A percentile compares a stretch with the other conserved stretches of the same genome.
Evolutionary conservation across 2,113 vertebrate genomes (phyloP).

Genomic region (Dolichotis patagonum): DNA sequence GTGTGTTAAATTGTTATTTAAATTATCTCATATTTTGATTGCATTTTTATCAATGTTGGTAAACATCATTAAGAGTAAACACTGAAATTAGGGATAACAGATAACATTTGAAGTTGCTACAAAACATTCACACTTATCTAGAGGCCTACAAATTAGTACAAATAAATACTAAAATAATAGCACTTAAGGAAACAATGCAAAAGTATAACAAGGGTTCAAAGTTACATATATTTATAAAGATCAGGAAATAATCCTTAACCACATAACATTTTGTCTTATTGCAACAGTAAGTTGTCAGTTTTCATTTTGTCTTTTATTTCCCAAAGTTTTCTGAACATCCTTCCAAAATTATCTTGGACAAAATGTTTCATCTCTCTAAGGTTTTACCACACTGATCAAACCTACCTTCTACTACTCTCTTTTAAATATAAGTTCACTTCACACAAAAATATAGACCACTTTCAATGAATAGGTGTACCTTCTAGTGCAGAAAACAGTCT

Average conservation of each 20-base stretch:
- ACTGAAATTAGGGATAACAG: neutral
- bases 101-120: neutral
- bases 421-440: neutral
- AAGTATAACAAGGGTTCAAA: neutral
- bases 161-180: neutral
- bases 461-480: neutral
- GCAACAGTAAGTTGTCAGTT: neutral
- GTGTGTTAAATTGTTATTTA: neutral
- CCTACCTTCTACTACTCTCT: neutral
- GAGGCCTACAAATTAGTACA: neutral
- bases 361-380: neutral
- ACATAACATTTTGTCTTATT: neutral
- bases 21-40: conserved; percentile 35
- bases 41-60: neutral
- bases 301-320: neutral
- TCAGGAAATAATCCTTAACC: neutral
- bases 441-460: neutral
- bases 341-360: neutral
- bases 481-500: neutral
- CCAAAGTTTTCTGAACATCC: neutral
- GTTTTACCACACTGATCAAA: neutral
- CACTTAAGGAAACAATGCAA: neutral
- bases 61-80: conserved; percentile 46
- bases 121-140: neutral
- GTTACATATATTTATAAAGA: neutral